phyloP scores from a whole-genome alignment of 64 coral and sea anemone genomes.

The Trachythela sp. region DNA sequence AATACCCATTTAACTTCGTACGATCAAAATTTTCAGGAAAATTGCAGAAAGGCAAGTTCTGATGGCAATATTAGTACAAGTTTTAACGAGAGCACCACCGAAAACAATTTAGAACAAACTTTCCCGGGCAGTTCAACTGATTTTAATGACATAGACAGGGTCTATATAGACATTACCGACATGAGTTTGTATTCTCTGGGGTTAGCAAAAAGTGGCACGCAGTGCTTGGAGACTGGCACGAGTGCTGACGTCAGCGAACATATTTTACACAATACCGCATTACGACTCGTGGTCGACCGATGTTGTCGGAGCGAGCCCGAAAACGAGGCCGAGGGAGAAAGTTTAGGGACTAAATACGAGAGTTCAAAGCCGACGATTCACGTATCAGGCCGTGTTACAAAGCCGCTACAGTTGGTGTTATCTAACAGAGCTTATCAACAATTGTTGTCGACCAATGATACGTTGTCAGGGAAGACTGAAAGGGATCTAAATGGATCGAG shows the following conservation, averaged over 20 bases:
- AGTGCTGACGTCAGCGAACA: constrained; percentile 25
- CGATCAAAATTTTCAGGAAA: not conserved
- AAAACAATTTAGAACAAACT: constrained; percentile 14
- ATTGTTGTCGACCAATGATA: constrained; percentile 65
- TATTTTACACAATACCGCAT: constrained; percentile 77
- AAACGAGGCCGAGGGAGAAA: not conserved
- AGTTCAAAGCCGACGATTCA: constrained; percentile 60
- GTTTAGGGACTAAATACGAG: not conserved
- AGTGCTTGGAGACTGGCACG: not conserved
- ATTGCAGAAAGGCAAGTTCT: not conserved
- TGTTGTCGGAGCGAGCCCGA: constrained; percentile 42
- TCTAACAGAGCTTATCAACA: constrained; percentile 81
- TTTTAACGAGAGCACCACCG: not conserved
- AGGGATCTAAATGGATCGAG: not conserved
- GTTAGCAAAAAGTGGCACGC: not conserved
- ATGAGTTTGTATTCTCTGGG: constrained; percentile 84
- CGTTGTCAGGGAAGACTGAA: not conserved
- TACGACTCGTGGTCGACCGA: constrained; percentile 77
- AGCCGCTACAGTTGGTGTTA: constrained; percentile 68
- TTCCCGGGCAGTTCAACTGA: constrained; percentile 11
- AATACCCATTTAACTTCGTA: constrained; percentile 77
- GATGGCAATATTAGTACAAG: not conserved
- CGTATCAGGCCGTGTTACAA: constrained; percentile 63
- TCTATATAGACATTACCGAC: constrained; percentile 80
- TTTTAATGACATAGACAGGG: constrained; percentile 71